Base-by-base conservation (phyloP, 2,888 invertebrate genomes). In the Protophormia terraenovae region DNA sequence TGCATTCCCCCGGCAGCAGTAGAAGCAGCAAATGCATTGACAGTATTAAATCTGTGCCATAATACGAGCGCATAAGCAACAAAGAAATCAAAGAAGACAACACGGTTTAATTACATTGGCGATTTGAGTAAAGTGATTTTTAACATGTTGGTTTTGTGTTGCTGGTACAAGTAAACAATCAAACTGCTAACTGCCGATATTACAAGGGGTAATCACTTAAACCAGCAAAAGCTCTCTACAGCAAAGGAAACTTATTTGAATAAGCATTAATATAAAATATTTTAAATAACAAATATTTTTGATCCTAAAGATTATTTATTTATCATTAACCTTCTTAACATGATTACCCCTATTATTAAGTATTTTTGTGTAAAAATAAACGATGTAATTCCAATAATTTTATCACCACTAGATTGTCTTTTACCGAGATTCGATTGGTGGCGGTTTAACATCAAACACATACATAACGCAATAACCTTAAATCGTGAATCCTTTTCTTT, bases 321-420 rank as follows among this genome's bases (percentile, higher is more conserved):
- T 22, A 10, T 50, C 2, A 22, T 8, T 50, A 12, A 19, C 19
- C 19, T 47, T 1, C 5, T 55, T 55, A 41, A 2, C 41, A 22
- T 82, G 69, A 62, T 10, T 16, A 1, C 41, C 80, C 55, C 45
- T 83, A 35, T 16, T 69, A 50, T 41, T 55, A 77, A 60, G 76
- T 22, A 22, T 71, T 78, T 75, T 45, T 50, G 64, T 83, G 86
- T 80, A 83, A 84, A 82, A 76, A 66, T 66, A 69, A 76, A 72
- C 87, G 73, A 84, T 86, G 87, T 87, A 87, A 87, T 87, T 86
- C 87, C 88, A 91, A 91, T 91, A 91, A 91, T 91, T 91, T 91
- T 91, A 91, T 91, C 91, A 90, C 90, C 81, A 86, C 87, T 86
- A 82, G 88, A 82, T 89, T 84, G 81, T 86, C 86, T 83, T 85